Percentiles rank a stretch among this genome's conserved stretches.
Evolutionary conservation across 1,140 invertebrate genomes (phyloP).

Genomic region (Zaprionus capensis): DNA sequence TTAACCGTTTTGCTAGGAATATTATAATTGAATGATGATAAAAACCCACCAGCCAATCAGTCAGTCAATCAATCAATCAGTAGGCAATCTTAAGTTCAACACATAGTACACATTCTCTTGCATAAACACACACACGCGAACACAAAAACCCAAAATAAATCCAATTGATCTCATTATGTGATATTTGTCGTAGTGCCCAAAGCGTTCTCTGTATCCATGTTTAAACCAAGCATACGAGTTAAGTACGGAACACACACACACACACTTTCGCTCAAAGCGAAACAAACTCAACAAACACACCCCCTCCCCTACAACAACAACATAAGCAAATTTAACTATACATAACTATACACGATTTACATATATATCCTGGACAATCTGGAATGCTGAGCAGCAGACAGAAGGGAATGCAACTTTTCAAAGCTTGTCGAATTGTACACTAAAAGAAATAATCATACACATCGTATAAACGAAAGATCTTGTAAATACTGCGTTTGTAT

Average conservation of each 20-base stretch:
- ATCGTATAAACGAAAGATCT: constrained; percentile 42
- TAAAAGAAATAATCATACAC: constrained; percentile 30
- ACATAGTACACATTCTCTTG: constrained; percentile 54
- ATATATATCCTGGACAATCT: constrained; percentile 18
- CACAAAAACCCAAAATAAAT: constrained; percentile 68
- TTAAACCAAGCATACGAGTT: constrained; percentile 66
- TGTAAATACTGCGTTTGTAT: constrained; percentile 72
- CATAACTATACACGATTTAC: constrained; percentile 14
- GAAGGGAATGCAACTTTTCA: constrained; percentile 50
- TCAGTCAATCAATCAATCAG: constrained; percentile 31
- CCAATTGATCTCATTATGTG: constrained; percentile 83
- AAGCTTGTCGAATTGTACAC: constrained; percentile 40
- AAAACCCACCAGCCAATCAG: constrained; percentile 57
- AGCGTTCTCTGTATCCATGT: constrained; percentile 77
- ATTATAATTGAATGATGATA: constrained; percentile 30
- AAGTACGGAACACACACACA: constrained; percentile 48
- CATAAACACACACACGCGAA: constrained; percentile 19
- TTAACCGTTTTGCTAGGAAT: constrained; percentile 26
- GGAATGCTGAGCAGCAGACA: constrained; percentile 16
- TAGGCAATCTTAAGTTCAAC: constrained; percentile 62
- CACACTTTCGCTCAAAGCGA: constrained; percentile 54
- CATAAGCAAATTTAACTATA: constrained; percentile 17
- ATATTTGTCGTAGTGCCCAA: constrained; percentile 82
- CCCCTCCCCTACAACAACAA: constrained; percentile 7
- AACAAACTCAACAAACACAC: constrained; percentile 33